Base-by-base conservation (phyloP, 2,888 invertebrate species). In the Troides aeacus region DNA sequence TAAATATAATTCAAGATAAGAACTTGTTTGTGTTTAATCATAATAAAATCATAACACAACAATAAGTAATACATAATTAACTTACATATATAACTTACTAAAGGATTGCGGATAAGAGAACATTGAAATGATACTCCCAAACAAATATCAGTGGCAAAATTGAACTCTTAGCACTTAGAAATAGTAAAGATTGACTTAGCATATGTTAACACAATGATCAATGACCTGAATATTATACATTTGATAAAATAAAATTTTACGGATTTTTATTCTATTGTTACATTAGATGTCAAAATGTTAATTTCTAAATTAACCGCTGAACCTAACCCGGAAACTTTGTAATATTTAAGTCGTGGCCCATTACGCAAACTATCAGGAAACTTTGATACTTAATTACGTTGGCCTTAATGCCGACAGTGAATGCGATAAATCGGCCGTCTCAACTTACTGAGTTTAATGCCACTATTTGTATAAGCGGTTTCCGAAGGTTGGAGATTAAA, bases 351-450 rank as follows among this genome's bases (percentile, higher is more conserved):
- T 59, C 63, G 56, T 61, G 59, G 61, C 42, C 64, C 64, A 69
- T 69, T 68, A 68, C 57, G 58, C 60, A 56, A 69, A 61, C 69
- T 69, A 64, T 69, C 61, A 69, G 53, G 60, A 61, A 69, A 69
- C 64, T 69, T 69, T 61, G 64, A 64, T 64, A 64, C 61, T 64
- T 69, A 69, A 69, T 69, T 69, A 69, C 69, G n/a, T 57, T 69
- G 61, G 64, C 56, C 69, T 56, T 64, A 61, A 64, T 64, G 61
- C 64, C 64, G 61, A 64, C 69, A 61, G 42, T 56, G 69, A 69
- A 60, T 61, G 39, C 64, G 61, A 69, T 69, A 69, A 69, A 69
- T 69, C 64, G 46, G 69, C 61, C 61, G 53, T 56, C 42, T 61
- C 69, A 61, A 61, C 64, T 69, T 64, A 57, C 67, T 68, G 39